Percentiles rank a stretch among this genome's conserved stretches.
These are phyloP conservation scores for Drosophila putrida DNA, from an alignment of 2,888 invertebrate species.

Conservation along the genomic window DNA sequence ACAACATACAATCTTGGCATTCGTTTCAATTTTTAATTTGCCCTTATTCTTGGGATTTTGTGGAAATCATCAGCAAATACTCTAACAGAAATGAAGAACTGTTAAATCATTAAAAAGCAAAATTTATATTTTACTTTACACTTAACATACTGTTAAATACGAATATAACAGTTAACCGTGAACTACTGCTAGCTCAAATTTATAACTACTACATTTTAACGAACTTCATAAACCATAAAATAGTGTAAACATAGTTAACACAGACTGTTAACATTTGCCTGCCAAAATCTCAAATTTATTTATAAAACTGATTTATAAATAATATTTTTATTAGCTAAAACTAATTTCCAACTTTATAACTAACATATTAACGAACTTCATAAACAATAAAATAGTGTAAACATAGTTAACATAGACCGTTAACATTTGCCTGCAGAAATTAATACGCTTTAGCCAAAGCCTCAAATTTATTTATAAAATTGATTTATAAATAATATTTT, in stretches of 20 bases:
- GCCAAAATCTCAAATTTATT: not conserved
- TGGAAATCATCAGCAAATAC: not conserved
- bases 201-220: too few relatives aligned
- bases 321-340: slow-evolving; percentile 11
- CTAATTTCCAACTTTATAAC: slow-evolving; percentile 13
- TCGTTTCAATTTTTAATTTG: slow-evolving; percentile 1
- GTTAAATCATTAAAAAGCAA: too few relatives aligned
- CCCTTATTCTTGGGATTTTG: not conserved
- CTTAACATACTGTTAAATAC: not conserved
- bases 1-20: not conserved
- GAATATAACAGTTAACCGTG: too few relatives aligned
- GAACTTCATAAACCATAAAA: too few relatives aligned
- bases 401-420: too few relatives aligned
- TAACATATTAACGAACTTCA: too few relatives aligned
- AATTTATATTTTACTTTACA: not conserved
- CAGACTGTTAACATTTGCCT: too few relatives aligned
- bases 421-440: too few relatives aligned
- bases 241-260: too few relatives aligned
- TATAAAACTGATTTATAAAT: not conserved
- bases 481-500: not conserved
- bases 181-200: too few relatives aligned
- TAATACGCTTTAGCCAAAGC: too few relatives aligned
- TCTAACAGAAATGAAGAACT: not conserved
- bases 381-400: too few relatives aligned
- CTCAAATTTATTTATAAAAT: slow-evolving; percentile 1